phyloP scores from a whole-genome alignment of 2,888 invertebrate genomes.

The Alloscopus bannaensis region DNA sequence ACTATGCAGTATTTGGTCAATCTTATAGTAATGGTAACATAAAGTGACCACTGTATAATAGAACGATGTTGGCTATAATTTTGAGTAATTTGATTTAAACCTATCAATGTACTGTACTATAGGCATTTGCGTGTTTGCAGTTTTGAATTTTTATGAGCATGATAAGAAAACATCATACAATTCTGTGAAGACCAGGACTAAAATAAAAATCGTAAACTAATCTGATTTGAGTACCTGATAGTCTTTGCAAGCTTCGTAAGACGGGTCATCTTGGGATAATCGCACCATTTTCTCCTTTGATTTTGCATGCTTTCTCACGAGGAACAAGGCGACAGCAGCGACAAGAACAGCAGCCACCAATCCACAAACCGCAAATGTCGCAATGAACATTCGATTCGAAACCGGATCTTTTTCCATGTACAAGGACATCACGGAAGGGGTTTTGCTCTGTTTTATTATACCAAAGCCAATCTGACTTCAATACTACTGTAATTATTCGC shows the following conservation, averaged over 20 bases:
- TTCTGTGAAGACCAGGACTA: not conserved
- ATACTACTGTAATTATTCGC: too few species aligned
- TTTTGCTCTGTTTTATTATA: slow-evolving; percentile 78
- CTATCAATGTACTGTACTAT: not conserved
- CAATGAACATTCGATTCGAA: slow-evolving; percentile 77
- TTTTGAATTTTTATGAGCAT: not conserved
- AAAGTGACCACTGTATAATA: too few species aligned
- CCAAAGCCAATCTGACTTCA: too few species aligned
- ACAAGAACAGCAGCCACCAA: slow-evolving; percentile 81
- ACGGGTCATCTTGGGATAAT: slow-evolving; percentile 82
- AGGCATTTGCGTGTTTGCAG: too few species aligned
- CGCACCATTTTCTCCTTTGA: slow-evolving; percentile 88
- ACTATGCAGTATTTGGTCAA: too few species aligned
- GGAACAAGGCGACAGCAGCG: slow-evolving; percentile 80
- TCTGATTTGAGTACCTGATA: slow-evolving; percentile 85
- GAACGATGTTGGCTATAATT: too few species aligned
- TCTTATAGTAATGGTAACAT: too few species aligned
- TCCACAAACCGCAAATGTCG: slow-evolving; percentile 81
- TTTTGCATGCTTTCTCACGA: slow-evolving; percentile 86
- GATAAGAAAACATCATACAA: not conserved
- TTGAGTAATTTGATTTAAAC: not conserved
- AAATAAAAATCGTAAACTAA: too few species aligned
- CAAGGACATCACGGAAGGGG: slow-evolving; percentile 75
- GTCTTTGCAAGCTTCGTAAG: slow-evolving; percentile 87
- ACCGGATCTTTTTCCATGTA: slow-evolving; percentile 72